Conservation (phyloP, 2,113 vertebrate species). For the Pseudolaguvia tuberculata region DNA sequence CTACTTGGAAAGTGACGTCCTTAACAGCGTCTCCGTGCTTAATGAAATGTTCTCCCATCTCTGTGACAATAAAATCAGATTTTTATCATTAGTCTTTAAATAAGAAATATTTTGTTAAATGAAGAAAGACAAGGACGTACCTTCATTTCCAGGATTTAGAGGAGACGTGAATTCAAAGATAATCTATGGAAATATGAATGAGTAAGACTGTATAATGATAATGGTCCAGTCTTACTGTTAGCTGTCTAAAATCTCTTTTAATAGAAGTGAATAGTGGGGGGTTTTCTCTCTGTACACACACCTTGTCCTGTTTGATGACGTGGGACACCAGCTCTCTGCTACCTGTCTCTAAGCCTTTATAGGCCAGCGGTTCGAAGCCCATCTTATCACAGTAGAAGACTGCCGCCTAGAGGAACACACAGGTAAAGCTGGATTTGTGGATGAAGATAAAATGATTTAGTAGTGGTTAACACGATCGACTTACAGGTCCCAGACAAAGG, state of each 20-base stretch:
- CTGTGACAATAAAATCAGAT: constrained; percentile 49
- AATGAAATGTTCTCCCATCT: constrained; percentile 66
- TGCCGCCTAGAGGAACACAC: constrained; percentile 60
- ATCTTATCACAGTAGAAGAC: constrained; percentile 75
- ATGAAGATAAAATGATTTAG: too few relatives aligned
- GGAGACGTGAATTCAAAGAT: constrained; percentile 70
- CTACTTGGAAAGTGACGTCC: constrained; percentile 76
- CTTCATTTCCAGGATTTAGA: constrained; percentile 74
- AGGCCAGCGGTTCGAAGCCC: constrained; percentile 74
- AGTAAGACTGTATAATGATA: too few relatives aligned
- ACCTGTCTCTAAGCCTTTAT: constrained; percentile 75
- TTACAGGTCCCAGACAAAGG: too few relatives aligned
- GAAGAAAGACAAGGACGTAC: constrained; percentile 32
- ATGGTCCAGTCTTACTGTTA: too few relatives aligned
- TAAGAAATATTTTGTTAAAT: background rate
- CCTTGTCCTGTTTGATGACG: constrained; percentile 74
- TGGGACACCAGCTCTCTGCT: constrained; percentile 70
- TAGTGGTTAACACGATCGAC: too few relatives aligned
- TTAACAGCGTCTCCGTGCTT: constrained; percentile 77
- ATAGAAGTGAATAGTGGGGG: too few relatives aligned
- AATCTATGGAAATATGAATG: constrained; percentile 59
- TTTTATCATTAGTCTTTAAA: background rate
- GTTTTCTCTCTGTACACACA: constrained; percentile 34
- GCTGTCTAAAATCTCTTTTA: too few relatives aligned
- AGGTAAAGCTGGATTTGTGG: background rate